Evolutionary conservation across 2,797 vertebrate species (phyloP).

Genomic region (Lepilemur septentrionalis): DNA sequence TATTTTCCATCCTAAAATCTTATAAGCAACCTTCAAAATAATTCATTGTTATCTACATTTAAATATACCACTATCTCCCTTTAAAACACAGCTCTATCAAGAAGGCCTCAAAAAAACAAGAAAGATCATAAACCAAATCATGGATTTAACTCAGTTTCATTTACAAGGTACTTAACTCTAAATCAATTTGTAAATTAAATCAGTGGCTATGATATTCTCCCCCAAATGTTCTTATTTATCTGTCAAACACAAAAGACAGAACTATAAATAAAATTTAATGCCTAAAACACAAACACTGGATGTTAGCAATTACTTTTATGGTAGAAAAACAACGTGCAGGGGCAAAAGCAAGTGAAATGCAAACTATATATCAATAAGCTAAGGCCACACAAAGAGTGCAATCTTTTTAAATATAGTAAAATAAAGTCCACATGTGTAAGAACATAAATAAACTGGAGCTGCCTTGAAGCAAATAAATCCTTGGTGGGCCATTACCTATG

Average conservation of each 20-base stretch:
- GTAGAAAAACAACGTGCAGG: not conserved
- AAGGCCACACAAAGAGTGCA: not conserved
- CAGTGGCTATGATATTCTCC: not conserved
- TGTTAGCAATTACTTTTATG: not conserved
- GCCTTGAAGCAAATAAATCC: constrained; percentile 68
- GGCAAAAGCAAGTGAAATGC: not conserved
- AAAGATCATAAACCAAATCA: not conserved
- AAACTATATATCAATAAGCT: not conserved
- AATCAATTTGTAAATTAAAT: constrained; percentile 21
- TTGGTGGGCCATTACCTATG: constrained; percentile 50
- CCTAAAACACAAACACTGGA: not conserved
- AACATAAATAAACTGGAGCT: not conserved
- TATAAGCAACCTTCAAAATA: not conserved
- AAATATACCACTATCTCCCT: not conserved
- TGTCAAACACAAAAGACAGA: constrained; percentile 35
- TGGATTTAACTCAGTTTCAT: not conserved
- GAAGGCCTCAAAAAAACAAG: not conserved
- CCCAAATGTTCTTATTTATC: constrained; percentile 20
- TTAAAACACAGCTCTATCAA: not conserved
- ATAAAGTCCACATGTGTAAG: constrained; percentile 40
- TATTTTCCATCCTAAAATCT: not conserved
- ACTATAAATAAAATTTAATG: constrained; percentile 4
- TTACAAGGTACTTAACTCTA: constrained; percentile 19
- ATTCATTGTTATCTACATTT: not conserved
- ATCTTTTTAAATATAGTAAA: constrained; percentile 19